Evolutionary conservation across 2,888 invertebrate species (phyloP), one percentile per base, ranked within the genome.

Genomic region (Liodrosophila aerea): DNA sequence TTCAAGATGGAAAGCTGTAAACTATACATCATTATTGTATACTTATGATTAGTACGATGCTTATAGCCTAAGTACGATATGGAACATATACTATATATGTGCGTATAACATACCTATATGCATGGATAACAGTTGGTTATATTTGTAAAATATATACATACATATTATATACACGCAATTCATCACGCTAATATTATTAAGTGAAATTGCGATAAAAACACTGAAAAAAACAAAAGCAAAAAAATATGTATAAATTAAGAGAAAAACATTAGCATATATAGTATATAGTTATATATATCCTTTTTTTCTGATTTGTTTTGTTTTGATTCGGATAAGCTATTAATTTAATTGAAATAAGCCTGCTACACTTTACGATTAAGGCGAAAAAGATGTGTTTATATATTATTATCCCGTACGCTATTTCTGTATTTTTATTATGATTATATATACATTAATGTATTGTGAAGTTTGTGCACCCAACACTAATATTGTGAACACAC

Each of bases 161-260:
- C 16, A 40, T n/a, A 18, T 11, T 18, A 41, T 33, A 65, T 29
- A 40, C 39, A 68, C 76, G 61, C 66, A 62, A 54, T 53, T 47
- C 33, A 5, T 63, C 71, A 77, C 64, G 76, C 63, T 57, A 80
- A 70, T 80, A 83, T 76, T 63, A 77, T 64, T 67, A 70, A 83
- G 81, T 80, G 72, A 65, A 60, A 60, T 64, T 78, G 63, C 50
- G 74, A 52, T 33, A 31, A 31, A 44, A 29, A n/a, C n/a, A n/a
- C n/a, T n/a, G n/a, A 43, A 37, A 50, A 43, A 31, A n/a, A 34
- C 34, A 29, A 33, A 40, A 29, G 12, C 37, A 44, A 47, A 45
- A 31, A 9, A 39, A 9, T 0, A 50, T 8, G n/a, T n/a, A n/a
- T n/a, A n/a, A 39, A 22, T 46, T 0, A 51, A 31, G 3, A 16